These are phyloP conservation scores for Paralichthys olivaceus DNA, from an alignment of 2,113 vertebrate genomes.

Conservation along the genomic window DNA sequence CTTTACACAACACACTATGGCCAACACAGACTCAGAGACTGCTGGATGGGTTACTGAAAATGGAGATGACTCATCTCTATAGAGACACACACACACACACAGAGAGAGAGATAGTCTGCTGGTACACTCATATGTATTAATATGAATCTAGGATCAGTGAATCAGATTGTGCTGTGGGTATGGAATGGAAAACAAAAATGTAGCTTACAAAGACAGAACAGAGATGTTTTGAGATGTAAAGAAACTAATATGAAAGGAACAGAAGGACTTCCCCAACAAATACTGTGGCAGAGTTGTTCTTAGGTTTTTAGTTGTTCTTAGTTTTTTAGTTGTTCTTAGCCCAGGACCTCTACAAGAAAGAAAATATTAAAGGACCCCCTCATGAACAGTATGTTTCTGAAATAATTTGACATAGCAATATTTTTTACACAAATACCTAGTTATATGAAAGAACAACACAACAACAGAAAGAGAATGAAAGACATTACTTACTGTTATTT, in stretches of 20 bases:
- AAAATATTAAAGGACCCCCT: neutral
- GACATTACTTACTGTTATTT: neutral
- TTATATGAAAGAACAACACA: too few relatives aligned
- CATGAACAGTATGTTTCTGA: too few relatives aligned
- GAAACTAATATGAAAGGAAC: neutral
- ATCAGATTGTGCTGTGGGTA: neutral
- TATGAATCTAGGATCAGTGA: neutral
- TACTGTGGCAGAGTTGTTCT: neutral
- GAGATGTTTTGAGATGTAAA: neutral
- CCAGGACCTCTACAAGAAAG: neutral
- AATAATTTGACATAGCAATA: too few relatives aligned
- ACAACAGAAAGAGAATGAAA: too few relatives aligned
- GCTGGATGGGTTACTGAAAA: slow-evolving; percentile 47
- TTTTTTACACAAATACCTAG: too few relatives aligned
- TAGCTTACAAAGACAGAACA: neutral
- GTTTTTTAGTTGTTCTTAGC: too few relatives aligned
- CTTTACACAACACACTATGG: slow-evolving; percentile 51
- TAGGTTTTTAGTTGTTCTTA: too few relatives aligned
- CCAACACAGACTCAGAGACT: slow-evolving; percentile 29
- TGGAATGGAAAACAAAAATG: neutral
- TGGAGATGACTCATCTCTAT: slow-evolving; percentile 34
- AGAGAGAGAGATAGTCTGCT: neutral
- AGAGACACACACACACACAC: slow-evolving; percentile 10
- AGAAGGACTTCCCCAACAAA: neutral
- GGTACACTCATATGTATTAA: neutral